A percentile compares a stretch with the other conserved stretches of the same genome.
Evolutionary conservation across 1,140 invertebrate genomes (phyloP).

Genomic region (Fopius arisanus): DNA sequence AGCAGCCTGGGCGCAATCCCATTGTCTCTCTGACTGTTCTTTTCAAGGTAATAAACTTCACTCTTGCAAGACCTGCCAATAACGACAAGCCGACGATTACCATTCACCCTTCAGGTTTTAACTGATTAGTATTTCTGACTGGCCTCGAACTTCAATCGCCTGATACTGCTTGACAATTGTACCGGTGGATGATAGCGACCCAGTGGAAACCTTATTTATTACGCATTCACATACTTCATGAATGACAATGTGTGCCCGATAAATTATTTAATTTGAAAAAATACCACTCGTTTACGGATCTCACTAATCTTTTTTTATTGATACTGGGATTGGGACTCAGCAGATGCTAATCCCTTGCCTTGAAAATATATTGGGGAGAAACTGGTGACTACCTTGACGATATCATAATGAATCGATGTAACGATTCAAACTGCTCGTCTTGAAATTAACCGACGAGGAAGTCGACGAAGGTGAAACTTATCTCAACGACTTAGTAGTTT

Average conservation of each 20-base stretch:
- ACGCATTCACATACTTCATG: not conserved
- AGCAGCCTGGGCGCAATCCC: not conserved
- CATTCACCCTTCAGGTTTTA: not conserved
- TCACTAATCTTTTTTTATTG: not conserved
- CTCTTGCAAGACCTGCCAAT: not conserved
- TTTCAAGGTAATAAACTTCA: not conserved
- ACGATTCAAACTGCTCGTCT: not conserved
- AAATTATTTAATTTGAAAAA: not conserved
- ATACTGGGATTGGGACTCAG: not conserved
- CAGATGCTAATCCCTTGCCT: not conserved
- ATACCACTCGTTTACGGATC: no score
- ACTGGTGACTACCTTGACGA: not conserved
- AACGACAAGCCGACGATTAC: not conserved
- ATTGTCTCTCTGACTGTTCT: not conserved
- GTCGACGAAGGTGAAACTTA: conserved; percentile 22
- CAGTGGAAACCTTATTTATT: not conserved
- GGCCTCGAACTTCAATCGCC: not conserved
- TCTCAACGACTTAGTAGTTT: not conserved
- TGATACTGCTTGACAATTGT: not conserved
- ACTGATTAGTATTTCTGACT: not conserved
- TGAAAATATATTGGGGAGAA: not conserved
- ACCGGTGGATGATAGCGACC: not conserved
- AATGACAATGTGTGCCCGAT: not conserved
- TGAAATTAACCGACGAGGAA: not conserved
- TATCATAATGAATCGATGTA: not conserved